Evolutionary conservation across 2,113 vertebrate genomes (phyloP).

Genomic region (Callorhinus ursinus): DNA sequence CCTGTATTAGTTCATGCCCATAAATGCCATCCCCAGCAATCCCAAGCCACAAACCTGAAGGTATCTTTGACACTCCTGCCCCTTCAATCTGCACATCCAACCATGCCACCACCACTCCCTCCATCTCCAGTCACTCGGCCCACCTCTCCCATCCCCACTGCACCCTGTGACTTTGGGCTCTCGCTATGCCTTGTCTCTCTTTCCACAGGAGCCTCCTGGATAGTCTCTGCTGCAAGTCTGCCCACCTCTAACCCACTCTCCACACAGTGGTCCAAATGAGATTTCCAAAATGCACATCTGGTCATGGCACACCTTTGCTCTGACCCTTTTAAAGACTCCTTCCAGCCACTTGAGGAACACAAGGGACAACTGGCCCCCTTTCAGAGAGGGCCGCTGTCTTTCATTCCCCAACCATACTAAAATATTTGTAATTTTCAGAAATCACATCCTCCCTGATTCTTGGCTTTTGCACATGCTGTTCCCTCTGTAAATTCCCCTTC

Average conservation of each 20-base stretch:
- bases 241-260: not conserved
- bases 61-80: not conserved
- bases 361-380: not conserved
- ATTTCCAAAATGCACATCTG: not conserved
- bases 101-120: not conserved
- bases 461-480: not conserved
- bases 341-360: not conserved
- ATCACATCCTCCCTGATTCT: not conserved
- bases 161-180: not conserved
- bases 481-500: not conserved
- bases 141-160: no score
- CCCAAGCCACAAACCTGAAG: not conserved
- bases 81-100: not conserved
- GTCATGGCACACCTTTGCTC: not conserved
- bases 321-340: not conserved
- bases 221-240: not conserved
- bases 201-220: not conserved
- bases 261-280: not conserved
- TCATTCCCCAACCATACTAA: not conserved
- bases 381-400: not conserved
- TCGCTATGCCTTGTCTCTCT: not conserved
- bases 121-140: not conserved
- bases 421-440: conserved; percentile 11
- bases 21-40: not conserved
- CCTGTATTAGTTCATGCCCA: not conserved